A percentile compares a stretch with the other conserved stretches of the same genome.
Conservation (phyloP, 2,797 vertebrate genomes). For the Geotria australis region DNA sequence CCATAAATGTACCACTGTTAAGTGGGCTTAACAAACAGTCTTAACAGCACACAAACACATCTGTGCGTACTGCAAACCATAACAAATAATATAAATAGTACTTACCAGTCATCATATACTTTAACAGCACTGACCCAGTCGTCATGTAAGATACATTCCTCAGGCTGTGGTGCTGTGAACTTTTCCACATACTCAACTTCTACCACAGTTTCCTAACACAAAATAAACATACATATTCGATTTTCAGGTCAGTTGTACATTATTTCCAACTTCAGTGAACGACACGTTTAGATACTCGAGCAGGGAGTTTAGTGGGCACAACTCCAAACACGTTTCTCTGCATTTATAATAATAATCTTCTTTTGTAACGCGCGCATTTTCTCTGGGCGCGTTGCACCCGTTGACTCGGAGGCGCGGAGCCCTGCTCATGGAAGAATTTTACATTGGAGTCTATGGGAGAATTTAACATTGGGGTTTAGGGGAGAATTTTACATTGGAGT, state of each 20-base stretch:
- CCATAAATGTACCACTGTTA: too few relatives aligned
- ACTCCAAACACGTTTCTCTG: conserved; percentile 1
- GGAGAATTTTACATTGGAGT: too few relatives aligned
- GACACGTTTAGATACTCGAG: background rate
- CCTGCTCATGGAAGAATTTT: too few relatives aligned
- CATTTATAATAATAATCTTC: too few relatives aligned
- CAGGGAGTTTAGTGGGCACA: background rate
- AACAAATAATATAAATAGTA: background rate
- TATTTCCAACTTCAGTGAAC: background rate
- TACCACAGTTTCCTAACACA: conserved; percentile 66
- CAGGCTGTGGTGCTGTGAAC: conserved; percentile 57
- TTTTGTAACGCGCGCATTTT: too few relatives aligned
- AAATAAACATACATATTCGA: conserved; percentile 5
- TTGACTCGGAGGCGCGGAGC: too few relatives aligned
- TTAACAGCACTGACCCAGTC: conserved; percentile 81
- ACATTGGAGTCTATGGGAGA: too few relatives aligned
- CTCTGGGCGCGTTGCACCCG: too few relatives aligned
- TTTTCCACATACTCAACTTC: conserved; percentile 77
- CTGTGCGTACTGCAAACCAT: too few relatives aligned
- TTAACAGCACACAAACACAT: too few relatives aligned
- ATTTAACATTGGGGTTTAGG: too few relatives aligned
- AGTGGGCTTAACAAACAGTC: too few relatives aligned
- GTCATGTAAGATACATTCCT: conserved; percentile 82
- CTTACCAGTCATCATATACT: conserved; percentile 53
- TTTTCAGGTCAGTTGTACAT: background rate